phyloP scores from a whole-genome alignment of 2,888 invertebrate genomes.

The Plagodis dolabraria region DNA sequence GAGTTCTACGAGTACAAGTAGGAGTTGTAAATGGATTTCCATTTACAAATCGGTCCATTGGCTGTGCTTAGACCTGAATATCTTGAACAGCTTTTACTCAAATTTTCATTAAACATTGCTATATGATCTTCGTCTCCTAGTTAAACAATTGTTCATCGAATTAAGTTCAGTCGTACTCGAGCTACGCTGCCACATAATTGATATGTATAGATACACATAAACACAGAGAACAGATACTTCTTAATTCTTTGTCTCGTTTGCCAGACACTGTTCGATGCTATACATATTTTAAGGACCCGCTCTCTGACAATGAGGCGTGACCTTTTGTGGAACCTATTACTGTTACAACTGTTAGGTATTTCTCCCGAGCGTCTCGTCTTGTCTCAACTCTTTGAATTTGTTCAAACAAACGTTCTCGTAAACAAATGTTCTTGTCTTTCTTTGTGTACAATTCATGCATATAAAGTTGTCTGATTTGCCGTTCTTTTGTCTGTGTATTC shows the following conservation, averaged over 20 bases:
- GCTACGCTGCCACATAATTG: no score
- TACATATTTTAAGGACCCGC: slow-evolving; percentile 40
- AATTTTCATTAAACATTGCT: no score
- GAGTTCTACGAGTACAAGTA: no score
- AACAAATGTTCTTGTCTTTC: background rate
- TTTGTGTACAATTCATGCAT: slow-evolving; percentile 3
- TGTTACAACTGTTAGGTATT: slow-evolving; percentile 39
- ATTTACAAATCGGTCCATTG: no score
- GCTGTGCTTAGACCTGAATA: no score
- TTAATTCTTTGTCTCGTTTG: background rate
- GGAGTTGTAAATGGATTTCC: no score
- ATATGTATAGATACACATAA: no score
- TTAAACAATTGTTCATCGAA: no score
- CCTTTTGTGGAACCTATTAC: slow-evolving; percentile 34
- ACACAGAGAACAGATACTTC: no score
- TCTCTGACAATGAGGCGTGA: slow-evolving; percentile 28
- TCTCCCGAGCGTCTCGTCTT: slow-evolving; percentile 28
- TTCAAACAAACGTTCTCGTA: slow-evolving; percentile 23
- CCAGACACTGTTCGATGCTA: slow-evolving; percentile 3
- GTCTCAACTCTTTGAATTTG: slow-evolving; percentile 28
- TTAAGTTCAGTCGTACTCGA: no score
- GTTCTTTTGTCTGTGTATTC: background rate
- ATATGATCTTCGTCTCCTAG: no score
- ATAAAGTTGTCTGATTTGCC: background rate
- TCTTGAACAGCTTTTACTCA: no score